These are phyloP conservation scores for Melanostoma mellinum DNA, from an alignment of 2,888 invertebrate genomes.

Conservation along the genomic window DNA sequence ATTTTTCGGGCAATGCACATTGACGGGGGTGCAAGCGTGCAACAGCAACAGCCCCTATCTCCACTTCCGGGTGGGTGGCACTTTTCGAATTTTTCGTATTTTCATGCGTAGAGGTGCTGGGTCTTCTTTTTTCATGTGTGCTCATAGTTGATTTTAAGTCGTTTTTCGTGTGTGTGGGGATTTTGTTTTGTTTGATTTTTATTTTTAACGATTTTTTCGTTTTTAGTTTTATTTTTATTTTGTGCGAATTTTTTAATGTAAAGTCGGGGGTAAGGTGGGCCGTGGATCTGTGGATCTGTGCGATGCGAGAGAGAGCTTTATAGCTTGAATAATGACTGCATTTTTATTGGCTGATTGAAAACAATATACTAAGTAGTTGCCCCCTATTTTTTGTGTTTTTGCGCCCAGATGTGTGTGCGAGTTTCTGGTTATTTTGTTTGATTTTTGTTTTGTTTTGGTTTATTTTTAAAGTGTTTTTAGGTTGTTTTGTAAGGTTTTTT, in stretches of 20 bases:
- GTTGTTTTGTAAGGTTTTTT: slow-evolving; percentile 68
- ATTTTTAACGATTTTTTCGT: slow-evolving; percentile 57
- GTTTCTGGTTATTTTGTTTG: slow-evolving; percentile 71
- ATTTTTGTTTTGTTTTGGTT: slow-evolving; percentile 47
- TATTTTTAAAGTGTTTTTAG: slow-evolving; percentile 51
- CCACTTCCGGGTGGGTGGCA: neutral
- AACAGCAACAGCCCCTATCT: neutral
- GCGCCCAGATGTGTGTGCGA: slow-evolving; percentile 65
- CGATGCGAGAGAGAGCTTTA: slow-evolving; percentile 74
- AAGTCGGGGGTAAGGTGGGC: slow-evolving; percentile 25
- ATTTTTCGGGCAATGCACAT: slow-evolving; percentile 55
- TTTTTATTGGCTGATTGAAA: slow-evolving; percentile 82
- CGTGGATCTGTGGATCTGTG: slow-evolving; percentile 52
- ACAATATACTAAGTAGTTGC: slow-evolving; percentile 79
- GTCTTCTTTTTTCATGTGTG: slow-evolving; percentile 9
- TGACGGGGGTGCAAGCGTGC: slow-evolving; percentile 30
- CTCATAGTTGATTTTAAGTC: slow-evolving; percentile 66
- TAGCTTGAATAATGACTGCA: slow-evolving; percentile 80
- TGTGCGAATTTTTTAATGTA: slow-evolving; percentile 68
- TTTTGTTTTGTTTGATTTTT: slow-evolving; percentile 70
- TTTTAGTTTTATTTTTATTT: slow-evolving; percentile 66
- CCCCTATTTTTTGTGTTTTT: slow-evolving; percentile 76
- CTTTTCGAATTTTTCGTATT: slow-evolving; percentile 66
- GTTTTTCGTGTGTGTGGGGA: slow-evolving; percentile 68
- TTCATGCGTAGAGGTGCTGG: slow-evolving; percentile 67